These are phyloP conservation scores for Drosophila willistoni DNA, from an alignment of 1,140 invertebrate genomes.

Conservation along the genomic window DNA sequence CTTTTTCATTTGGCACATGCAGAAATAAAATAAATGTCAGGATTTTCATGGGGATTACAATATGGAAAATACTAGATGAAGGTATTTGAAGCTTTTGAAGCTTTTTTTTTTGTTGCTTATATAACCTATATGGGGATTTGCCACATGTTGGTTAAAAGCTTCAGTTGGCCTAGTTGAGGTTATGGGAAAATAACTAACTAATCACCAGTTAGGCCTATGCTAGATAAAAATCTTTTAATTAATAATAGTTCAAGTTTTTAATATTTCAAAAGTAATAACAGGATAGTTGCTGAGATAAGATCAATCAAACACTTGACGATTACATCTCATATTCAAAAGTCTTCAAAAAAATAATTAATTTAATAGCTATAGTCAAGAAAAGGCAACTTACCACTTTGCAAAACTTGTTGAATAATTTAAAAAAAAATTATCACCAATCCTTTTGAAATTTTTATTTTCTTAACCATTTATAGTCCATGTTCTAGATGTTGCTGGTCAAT, in stretches of 20 bases:
- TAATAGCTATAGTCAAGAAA: background rate
- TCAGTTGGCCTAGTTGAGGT: conserved; percentile 26
- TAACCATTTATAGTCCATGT: conserved; percentile 1
- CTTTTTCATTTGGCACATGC: background rate
- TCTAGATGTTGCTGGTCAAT: conserved; percentile 15
- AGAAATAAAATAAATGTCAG: conserved; percentile 36
- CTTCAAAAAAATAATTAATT: background rate
- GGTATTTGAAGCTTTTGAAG: background rate
- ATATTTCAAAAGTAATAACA: background rate
- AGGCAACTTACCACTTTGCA: background rate
- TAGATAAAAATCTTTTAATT: background rate
- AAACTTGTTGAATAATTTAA: conserved; percentile 9
- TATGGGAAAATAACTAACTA: conserved; percentile 15
- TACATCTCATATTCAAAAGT: background rate
- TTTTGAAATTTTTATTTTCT: conserved; percentile 10
- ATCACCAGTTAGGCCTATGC: conserved; percentile 29
- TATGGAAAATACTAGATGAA: background rate
- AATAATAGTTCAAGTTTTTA: background rate
- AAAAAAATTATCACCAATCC: background rate
- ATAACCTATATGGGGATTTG: conserved; percentile 8
- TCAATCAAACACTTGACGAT: too few relatives aligned
- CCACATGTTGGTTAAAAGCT: conserved; percentile 19
- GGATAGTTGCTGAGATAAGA: too few relatives aligned
- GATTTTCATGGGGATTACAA: conserved; percentile 20
- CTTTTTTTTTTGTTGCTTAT: background rate